Conservation (phyloP, 2,888 invertebrate species). For the Nomada flava region DNA sequence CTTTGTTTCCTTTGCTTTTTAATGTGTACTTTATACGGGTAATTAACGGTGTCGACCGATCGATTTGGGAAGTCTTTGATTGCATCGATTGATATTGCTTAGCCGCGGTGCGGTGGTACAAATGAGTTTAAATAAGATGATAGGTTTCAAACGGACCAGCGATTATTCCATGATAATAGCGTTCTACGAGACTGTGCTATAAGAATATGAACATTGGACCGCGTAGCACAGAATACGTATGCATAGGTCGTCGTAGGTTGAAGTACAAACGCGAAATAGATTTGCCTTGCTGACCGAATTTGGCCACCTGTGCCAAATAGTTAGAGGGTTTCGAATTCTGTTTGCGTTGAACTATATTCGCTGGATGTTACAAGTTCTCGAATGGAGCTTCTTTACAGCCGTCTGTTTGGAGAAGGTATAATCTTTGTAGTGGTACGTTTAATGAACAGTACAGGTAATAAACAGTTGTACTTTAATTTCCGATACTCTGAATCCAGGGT, state of each 20-base stretch:
- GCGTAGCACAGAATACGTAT: background rate
- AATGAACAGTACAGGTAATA: background rate
- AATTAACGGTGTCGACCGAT: constrained; percentile 36
- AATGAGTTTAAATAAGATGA: background rate
- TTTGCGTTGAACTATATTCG: background rate
- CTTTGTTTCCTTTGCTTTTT: background rate
- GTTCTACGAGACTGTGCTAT: background rate
- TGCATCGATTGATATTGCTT: constrained; percentile 2
- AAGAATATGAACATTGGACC: background rate
- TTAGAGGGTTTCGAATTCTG: background rate
- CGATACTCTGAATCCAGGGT: background rate
- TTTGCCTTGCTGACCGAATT: background rate
- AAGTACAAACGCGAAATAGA: background rate
- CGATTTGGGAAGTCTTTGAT: constrained; percentile 11
- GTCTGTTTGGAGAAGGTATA: background rate
- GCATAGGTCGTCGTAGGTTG: background rate
- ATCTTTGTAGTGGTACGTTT: background rate
- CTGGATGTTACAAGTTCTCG: background rate
- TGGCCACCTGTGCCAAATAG: background rate
- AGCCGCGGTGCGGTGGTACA: background rate
- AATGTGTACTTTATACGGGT: constrained; percentile 24
- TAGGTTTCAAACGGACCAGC: background rate
- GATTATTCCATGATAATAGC: too few relatives aligned
- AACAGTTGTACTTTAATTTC: background rate
- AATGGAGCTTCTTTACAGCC: background rate